Evolutionary conservation across 2,888 invertebrate genomes (phyloP), one percentile per base, ranked within the genome.

Genomic region (Tethea ocularis): DNA sequence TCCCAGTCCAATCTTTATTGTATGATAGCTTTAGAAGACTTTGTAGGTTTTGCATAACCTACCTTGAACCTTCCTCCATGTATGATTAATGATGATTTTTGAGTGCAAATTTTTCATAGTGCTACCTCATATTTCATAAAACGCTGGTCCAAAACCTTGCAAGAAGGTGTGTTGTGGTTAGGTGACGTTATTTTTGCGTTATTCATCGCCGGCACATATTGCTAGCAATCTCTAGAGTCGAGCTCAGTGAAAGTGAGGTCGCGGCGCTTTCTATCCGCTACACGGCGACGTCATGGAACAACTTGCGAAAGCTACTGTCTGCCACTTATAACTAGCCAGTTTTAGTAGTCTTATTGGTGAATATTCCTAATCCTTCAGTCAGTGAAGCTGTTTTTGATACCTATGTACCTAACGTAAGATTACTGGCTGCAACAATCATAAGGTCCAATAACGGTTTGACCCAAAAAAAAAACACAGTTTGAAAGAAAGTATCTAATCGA

Each of bases 191-290:
- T 62, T 64, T 61, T 68, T 62, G 61, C 60, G 62, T 72, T 76
- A 75, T 71, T 76, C 71, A 72, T 74, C 68, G 71, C 66, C 69
- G 58, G 67, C 60, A 60, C 59, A 59, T 74, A 61, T 58, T 61
- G 66, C 75, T 83, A 80, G 81, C 53, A 33, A 26, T 4, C 53
- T 54, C 54, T 71, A 75, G 72, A 59, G 51, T 65, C 54, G 72
- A 59, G 51, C 65, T 33, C 41, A 89, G 92, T 89, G 92, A 93
- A 93, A 93, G 92, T 91, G 91, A 89, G 91, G 89, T 88, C 89
- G 84, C 78, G 67, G 61, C 88, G 90, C 91, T 91, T 91, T 91
- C 91, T 91, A 91, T 89, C 83, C 87, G 88, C 85, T 69, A 80
- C 62, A 66, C 66, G 63, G 67, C 63, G 63, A 62, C 60, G 58